These are phyloP conservation scores for Hydraecia micacea DNA, from an alignment of 2,888 invertebrate species.

Conservation along the genomic window DNA sequence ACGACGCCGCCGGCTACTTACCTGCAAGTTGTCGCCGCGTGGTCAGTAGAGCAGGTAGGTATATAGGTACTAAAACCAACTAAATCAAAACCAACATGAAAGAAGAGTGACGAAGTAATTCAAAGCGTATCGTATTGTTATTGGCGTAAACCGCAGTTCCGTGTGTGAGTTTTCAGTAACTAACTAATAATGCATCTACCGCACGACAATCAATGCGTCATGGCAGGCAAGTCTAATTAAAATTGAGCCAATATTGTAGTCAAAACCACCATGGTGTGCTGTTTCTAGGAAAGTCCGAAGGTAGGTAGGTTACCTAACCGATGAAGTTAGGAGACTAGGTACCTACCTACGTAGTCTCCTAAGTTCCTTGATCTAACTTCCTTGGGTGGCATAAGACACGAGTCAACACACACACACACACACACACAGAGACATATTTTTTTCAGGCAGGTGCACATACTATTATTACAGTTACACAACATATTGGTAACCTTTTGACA, in stretches of 20 bases:
- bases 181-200: conserved; percentile 13
- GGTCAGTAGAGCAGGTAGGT: neutral
- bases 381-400: too few relatives aligned
- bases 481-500: neutral
- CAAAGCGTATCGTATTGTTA: conserved; percentile 25
- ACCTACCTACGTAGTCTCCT: too few relatives aligned
- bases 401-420: too few relatives aligned
- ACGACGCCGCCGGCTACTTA: neutral
- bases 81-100: conserved; percentile 18
- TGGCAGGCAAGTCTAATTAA: conserved; percentile 69
- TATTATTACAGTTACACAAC: neutral
- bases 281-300: neutral
- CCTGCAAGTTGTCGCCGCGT: neutral
- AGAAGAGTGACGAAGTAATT: conserved; percentile 28
- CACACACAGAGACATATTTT: neutral
- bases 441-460: neutral
- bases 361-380: neutral
- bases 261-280: neutral
- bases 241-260: conserved; percentile 51
- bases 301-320: neutral
- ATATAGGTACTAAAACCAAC: neutral
- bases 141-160: conserved; percentile 69
- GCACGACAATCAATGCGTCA: conserved; percentile 73
- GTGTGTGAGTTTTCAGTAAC: conserved; percentile 60
- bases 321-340: too few relatives aligned